Evolutionary conservation across 2,797 vertebrate genomes (phyloP).

Genomic region (Lepus oiostolus): DNA sequence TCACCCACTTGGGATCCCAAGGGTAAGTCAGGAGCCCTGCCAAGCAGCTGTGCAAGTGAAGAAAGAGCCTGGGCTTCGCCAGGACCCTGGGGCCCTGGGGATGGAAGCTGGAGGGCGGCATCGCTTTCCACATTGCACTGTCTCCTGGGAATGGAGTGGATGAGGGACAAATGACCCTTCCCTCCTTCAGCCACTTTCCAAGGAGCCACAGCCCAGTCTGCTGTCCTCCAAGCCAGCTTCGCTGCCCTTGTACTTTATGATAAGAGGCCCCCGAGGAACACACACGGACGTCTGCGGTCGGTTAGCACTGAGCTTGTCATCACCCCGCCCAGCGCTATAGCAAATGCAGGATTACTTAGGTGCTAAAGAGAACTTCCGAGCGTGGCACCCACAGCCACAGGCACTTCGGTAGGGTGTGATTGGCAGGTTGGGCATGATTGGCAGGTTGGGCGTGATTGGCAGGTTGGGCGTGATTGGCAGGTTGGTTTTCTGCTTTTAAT

Average conservation of each 20-base stretch:
- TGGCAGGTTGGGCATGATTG: no score
- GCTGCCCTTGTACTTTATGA: background rate
- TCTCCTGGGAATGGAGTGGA: background rate
- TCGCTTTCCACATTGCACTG: background rate
- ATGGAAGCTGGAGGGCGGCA: rapidly evolving
- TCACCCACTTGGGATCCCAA: background rate
- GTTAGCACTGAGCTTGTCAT: background rate
- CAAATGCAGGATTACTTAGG: background rate
- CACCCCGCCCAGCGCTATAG: background rate
- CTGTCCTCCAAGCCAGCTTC: background rate
- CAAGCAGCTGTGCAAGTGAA: background rate
- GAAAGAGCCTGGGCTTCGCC: background rate
- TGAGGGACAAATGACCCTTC: rapidly evolving
- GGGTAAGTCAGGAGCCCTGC: background rate
- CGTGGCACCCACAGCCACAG: rapidly evolving
- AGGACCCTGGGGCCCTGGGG: background rate
- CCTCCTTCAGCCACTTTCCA: background rate
- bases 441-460: no score
- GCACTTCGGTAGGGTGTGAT: rapidly evolving
- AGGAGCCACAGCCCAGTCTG: background rate
- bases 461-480: no score
- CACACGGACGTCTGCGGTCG: rapidly evolving
- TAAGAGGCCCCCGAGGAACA: background rate
- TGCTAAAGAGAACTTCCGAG: background rate
- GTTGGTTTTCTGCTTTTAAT: background rate